Evolutionary conservation across 1,140 invertebrate species (phyloP).

Genomic region (Diplogasteroides magnus): DNA sequence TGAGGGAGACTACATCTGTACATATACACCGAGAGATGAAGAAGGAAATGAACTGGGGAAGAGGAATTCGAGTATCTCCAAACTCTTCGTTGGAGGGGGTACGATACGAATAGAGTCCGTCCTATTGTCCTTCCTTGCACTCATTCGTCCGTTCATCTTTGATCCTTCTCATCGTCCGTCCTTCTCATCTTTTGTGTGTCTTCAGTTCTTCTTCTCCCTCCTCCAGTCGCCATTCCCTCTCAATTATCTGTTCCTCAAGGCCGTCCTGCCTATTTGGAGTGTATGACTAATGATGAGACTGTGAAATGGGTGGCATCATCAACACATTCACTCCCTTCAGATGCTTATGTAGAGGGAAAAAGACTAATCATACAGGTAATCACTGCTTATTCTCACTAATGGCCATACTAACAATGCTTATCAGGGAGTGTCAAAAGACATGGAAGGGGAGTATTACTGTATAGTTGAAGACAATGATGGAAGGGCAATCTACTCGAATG

Average conservation of each 20-base stretch:
- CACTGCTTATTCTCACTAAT: neutral
- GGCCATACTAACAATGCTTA: neutral
- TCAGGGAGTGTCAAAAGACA: neutral
- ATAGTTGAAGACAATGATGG: neutral
- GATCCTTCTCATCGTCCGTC: neutral
- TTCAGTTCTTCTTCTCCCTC: constrained; percentile 38
- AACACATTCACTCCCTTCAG: constrained; percentile 34
- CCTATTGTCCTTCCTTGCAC: neutral
- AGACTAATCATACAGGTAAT: neutral
- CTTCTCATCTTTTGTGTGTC: constrained; percentile 8
- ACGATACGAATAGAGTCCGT: constrained; percentile 9
- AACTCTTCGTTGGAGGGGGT: neutral
- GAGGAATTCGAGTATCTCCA: neutral
- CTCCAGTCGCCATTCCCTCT: constrained; percentile 51
- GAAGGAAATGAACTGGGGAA: neutral
- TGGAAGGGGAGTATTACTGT: constrained; percentile 2
- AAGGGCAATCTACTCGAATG: neutral
- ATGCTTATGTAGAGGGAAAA: constrained; percentile 43
- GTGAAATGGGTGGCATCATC: neutral
- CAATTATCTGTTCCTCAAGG: constrained; percentile 42
- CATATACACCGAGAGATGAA: neutral
- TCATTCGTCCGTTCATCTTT: neutral
- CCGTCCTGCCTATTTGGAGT: constrained; percentile 47
- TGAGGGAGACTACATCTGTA: constrained; percentile 43
- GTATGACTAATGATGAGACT: constrained; percentile 31